Evolutionary conservation across 2,888 invertebrate genomes (phyloP).

Genomic region (Lasioglossum malachurum): DNA sequence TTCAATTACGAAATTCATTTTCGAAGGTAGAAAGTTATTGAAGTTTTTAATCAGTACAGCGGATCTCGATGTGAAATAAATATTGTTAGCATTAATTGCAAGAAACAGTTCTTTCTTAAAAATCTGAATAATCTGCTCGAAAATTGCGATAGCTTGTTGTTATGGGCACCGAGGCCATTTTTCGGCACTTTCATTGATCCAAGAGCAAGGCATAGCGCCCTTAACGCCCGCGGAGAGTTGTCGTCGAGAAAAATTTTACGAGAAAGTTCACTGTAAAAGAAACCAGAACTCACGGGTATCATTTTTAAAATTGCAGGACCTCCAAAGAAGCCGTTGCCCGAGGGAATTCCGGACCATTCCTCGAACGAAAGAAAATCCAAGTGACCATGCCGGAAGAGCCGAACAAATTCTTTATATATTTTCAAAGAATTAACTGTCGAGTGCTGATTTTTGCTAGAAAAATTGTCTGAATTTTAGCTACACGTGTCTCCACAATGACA

Average conservation of each 20-base stretch:
- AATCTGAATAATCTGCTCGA: too few relatives aligned
- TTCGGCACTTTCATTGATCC: slow-evolving; percentile 35
- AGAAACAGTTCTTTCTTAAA: too few relatives aligned
- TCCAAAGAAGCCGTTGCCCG: slow-evolving; percentile 21
- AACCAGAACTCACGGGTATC: slow-evolving; percentile 1
- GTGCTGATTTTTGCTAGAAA: background rate
- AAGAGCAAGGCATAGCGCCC: slow-evolving; percentile 10
- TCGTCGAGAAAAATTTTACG: slow-evolving; percentile 37
- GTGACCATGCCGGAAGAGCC: too few relatives aligned
- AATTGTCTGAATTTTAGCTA: background rate
- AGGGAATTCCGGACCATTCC: slow-evolving; percentile 17
- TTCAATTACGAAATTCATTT: background rate
- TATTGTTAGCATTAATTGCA: too few relatives aligned
- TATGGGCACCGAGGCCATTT: background rate
- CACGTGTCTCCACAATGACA: background rate
- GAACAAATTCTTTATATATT: too few relatives aligned
- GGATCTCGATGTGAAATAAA: background rate
- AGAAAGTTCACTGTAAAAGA: slow-evolving; percentile 20
- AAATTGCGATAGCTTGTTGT: background rate
- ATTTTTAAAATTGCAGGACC: slow-evolving; percentile 39
- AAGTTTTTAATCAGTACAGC: background rate
- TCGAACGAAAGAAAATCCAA: background rate
- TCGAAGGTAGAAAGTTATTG: too few relatives aligned
- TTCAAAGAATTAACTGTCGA: too few relatives aligned
- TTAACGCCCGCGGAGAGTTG: slow-evolving; percentile 26